Base-by-base conservation (phyloP, 2,888 invertebrate genomes). In the Argyresthia albistria region DNA sequence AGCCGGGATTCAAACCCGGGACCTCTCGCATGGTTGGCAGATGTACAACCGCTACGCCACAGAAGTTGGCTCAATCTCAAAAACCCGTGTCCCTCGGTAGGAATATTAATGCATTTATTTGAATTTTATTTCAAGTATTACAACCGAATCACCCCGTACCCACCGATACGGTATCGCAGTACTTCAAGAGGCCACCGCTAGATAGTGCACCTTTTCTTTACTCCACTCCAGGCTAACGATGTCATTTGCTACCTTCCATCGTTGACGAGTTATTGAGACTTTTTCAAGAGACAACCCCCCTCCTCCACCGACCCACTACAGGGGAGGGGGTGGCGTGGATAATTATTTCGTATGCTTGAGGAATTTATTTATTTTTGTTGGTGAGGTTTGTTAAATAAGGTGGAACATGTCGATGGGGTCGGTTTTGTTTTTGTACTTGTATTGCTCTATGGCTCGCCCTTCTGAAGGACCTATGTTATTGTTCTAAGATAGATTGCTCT, bases 261-360 rank as follows among this genome's bases (percentile, higher is more conserved):
- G 16, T 12, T 54, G 52, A 52, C 54, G 54, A 52, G 54, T 54
- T 54, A 54, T 54, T 54, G 54, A 54, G 54, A 52, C 54, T 54
- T 54, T 54, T 54, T 54, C 54, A 52, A 54, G 54, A 54, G 54
- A 48, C 47, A 47, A 42, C 43, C 43, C 47, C 47, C 54, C 42
- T 25, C 25, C 25, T 6, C 43, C 35, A 14, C 45, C 35, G 12
- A 50, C 16, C 9, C 16, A 11, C 39, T 42, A 35, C n/a, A 36
- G 36, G 1, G 25, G 15, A 35, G 37, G 37, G 37, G 25, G 25
- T 25, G 25, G 25, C 25, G 25, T 25, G 39, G 39, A 39, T 39
- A 39, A 39, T 39, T 39, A 39, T 39, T 39, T 39, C n/a, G 10
- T 39, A 39, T 39, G 39, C 10, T 8, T 8, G 39, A 39, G 9